Conservation (phyloP, 92 coral and sea anemone genomes). For the Bergia puertoricense region DNA sequence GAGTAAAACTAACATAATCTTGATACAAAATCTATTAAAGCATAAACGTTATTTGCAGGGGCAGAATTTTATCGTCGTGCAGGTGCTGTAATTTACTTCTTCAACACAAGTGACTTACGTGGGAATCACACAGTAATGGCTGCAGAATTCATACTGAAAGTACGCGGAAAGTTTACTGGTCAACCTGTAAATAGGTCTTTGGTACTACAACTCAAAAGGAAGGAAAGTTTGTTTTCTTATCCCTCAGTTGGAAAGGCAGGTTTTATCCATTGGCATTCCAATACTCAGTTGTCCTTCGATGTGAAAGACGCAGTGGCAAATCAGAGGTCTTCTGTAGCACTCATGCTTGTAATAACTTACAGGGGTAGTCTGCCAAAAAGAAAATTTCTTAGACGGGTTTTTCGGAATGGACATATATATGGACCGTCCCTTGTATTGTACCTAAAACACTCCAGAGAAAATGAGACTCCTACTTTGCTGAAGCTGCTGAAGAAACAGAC, state of each 20-base stretch:
- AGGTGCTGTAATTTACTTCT: background rate
- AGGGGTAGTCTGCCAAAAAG: too few relatives aligned
- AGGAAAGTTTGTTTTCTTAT: too few relatives aligned
- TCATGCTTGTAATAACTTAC: background rate
- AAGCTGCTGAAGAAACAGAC: conserved; percentile 13
- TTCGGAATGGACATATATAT: background rate
- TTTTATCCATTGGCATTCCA: background rate
- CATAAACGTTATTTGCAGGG: background rate
- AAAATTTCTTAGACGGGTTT: background rate
- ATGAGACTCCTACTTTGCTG: background rate
- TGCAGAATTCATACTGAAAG: background rate
- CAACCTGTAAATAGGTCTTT: background rate
- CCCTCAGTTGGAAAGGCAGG: conserved; percentile 13
- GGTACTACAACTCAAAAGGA: background rate
- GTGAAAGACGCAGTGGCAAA: background rate
- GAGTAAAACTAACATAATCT: background rate
- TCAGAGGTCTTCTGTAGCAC: background rate
- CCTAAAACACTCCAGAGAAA: background rate
- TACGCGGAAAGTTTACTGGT: background rate
- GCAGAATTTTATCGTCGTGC: background rate
- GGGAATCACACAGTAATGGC: conserved; percentile 2
- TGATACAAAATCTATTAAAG: too few relatives aligned
- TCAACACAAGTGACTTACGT: conserved; percentile 22
- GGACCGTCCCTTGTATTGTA: conserved; percentile 20
- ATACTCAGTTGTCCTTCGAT: background rate